Base-by-base conservation (phyloP, 2,797 vertebrate genomes). In the Lacerta agilis region DNA sequence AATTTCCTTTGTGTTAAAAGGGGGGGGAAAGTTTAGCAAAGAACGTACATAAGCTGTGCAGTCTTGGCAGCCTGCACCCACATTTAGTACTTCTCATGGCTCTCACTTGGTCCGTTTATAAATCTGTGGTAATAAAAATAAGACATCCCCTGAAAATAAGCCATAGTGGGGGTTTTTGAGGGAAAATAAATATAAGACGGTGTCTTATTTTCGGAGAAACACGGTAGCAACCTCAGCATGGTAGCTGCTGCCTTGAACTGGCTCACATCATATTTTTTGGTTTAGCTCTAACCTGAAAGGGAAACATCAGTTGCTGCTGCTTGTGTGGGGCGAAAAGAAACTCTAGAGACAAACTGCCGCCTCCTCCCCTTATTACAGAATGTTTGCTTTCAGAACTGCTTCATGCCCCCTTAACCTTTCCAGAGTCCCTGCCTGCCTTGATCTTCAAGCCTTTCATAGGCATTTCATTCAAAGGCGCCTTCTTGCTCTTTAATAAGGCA, bases 401-500 rank as follows among this genome's bases (percentile, higher is more conserved):
- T 92, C 93, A 88, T 91, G 89, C 85, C 91, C 9, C 72, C 88
- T 92, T 93, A n/a, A 89, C 87, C 89, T 93, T 90, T 85, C 0
- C 13, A 67, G 73, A 77, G 61, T 79, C 61, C 82, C 87, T 92
- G 93, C 92, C 92, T 89, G 89, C 93, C 90, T 33, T 93, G 94
- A 94, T 94, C 95, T 95, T 94, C 93, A 92, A 93, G 91, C 92
- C 93, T 94, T 92, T 94, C 86, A 88, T 83, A 86, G 95, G 94
- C 93, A 89, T 89, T 80, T 90, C 92, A 91, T 93, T 87, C 92
- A 76, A 84, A 94, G 91, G 91, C 88, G 93, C 94, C 92, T 95
- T 95, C 95, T 92, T 81, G 95, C 92, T 95, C 77, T 90, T 92
- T 94, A 95, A 92, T 94, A 95, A 96, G 95, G 94, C 93, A 93